Conservation (phyloP, 2,888 invertebrate species). For the Gisinianus flammeolus region DNA sequence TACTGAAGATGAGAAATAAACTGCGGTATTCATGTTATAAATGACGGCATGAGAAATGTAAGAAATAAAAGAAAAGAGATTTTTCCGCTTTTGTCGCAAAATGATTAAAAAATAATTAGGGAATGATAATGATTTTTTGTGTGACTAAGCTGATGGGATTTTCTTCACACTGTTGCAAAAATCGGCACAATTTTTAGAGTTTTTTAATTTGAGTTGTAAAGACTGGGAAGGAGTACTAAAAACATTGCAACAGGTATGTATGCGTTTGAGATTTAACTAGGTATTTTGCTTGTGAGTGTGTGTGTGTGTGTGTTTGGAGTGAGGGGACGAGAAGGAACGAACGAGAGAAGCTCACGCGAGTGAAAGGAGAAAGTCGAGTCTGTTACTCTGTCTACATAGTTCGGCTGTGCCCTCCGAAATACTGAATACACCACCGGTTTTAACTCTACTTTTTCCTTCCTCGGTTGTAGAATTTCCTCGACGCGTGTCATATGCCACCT, state of each 20-base stretch:
- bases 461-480: not conserved
- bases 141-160: too few relatives aligned
- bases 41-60: too few relatives aligned
- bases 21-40: too few relatives aligned
- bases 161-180: too few relatives aligned
- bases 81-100: too few relatives aligned
- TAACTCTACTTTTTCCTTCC: not conserved
- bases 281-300: not conserved
- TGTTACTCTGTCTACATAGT: conserved; percentile 5
- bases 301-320: not conserved
- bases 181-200: too few relatives aligned
- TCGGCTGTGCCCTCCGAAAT: conserved; percentile 43
- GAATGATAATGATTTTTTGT: too few relatives aligned
- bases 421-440: conserved; percentile 15
- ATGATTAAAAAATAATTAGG: too few relatives aligned
- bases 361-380: not conserved
- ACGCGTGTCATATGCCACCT: conserved; percentile 10
- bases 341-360: too few relatives aligned
- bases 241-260: conserved; percentile 24
- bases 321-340: not conserved
- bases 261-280: conserved; percentile 9
- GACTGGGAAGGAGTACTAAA: not conserved
- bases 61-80: too few relatives aligned
- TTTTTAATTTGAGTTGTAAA: not conserved
- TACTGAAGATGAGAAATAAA: too few relatives aligned